These are phyloP conservation scores for Colius striatus DNA, from an alignment of 2,113 vertebrate genomes.

Conservation along the genomic window DNA sequence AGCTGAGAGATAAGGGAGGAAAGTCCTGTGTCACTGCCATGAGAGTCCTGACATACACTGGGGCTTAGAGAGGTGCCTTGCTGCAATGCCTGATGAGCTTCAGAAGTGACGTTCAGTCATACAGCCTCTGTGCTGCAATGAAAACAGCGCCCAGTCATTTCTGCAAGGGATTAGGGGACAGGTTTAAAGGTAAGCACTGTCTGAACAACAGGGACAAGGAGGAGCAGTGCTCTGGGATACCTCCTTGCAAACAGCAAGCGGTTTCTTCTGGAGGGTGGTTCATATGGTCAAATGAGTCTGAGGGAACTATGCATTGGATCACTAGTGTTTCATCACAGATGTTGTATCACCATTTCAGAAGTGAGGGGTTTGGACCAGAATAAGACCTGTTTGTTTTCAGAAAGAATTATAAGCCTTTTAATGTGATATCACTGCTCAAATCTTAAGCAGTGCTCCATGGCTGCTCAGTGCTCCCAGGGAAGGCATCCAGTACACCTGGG, in stretches of 20 bases:
- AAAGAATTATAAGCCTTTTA: not conserved
- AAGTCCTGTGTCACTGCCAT: not conserved
- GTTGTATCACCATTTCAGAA: not conserved
- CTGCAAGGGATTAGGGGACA: not conserved
- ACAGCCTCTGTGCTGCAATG: fast-evolving
- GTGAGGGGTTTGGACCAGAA: not conserved
- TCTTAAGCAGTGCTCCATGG: fast-evolving
- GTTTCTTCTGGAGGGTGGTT: not conserved
- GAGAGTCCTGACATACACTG: not conserved
- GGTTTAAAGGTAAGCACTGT: not conserved
- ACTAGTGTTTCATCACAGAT: not conserved
- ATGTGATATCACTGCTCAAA: not conserved
- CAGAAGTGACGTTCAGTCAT: not conserved
- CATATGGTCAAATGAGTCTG: not conserved
- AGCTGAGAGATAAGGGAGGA: not conserved
- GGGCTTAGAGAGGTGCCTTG: not conserved
- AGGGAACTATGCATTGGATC: not conserved
- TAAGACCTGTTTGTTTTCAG: not conserved
- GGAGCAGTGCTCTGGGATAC: not conserved
- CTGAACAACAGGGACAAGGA: not conserved
- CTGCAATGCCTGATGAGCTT: not conserved
- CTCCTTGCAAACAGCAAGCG: not conserved
- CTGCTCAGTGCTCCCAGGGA: not conserved
- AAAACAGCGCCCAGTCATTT: not conserved
- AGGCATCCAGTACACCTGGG: not conserved